Evolutionary conservation across 2,797 vertebrate species (phyloP).

Genomic region (Prunella strophiata): DNA sequence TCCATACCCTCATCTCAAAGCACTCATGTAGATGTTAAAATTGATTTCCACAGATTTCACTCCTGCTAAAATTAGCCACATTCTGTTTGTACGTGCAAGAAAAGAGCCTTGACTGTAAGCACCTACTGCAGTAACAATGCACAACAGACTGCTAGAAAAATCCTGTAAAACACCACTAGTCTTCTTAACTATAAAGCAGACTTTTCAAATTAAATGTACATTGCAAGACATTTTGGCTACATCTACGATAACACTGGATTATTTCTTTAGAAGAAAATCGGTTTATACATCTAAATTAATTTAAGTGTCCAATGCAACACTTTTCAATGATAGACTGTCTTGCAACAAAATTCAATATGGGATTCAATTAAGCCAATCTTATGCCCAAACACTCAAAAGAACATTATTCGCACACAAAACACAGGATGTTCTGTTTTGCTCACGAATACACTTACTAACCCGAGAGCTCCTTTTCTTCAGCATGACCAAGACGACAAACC

Average conservation of each 20-base stretch:
- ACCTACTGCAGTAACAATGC: constrained; percentile 13
- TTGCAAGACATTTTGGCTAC: not conserved
- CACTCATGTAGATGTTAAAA: not conserved
- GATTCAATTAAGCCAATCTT: not conserved
- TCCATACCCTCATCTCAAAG: not conserved
- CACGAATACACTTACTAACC: not conserved
- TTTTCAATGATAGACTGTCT: not conserved
- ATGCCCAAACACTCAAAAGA: not conserved
- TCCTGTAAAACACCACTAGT: not conserved
- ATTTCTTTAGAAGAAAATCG: not conserved
- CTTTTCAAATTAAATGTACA: not conserved
- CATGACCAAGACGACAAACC: not conserved
- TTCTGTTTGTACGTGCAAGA: not conserved
- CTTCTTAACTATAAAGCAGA: not conserved
- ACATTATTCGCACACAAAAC: not conserved
- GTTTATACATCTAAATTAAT: not conserved
- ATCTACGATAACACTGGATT: not conserved
- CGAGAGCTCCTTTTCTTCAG: constrained; percentile 13
- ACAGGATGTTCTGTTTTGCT: not conserved
- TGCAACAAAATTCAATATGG: not conserved
- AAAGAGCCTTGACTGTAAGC: not conserved
- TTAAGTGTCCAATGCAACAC: not conserved
- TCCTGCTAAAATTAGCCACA: not conserved
- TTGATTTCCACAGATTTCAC: not conserved
- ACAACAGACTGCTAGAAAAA: not conserved